Evolutionary conservation across 2,888 invertebrate species (phyloP).

Genomic region (Clostera curtula): DNA sequence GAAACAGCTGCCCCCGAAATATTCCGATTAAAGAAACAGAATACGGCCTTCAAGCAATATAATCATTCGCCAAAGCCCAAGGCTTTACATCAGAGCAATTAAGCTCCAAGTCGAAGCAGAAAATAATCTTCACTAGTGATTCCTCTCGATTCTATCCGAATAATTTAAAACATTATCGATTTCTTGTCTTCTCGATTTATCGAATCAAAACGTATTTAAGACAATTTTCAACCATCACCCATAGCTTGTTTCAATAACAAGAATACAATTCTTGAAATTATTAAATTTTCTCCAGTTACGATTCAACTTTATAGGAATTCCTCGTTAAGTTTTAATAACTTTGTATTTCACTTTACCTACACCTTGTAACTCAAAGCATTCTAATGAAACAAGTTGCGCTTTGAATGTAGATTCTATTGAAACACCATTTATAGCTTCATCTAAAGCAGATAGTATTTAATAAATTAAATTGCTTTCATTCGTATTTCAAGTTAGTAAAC

Average conservation of each 20-base stretch:
- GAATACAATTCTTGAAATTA: constrained; percentile 15
- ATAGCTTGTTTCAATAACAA: constrained; percentile 15
- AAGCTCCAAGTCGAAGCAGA: constrained; percentile 17
- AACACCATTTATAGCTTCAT: constrained; percentile 16
- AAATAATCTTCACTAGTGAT: constrained; percentile 20
- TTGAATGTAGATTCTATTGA: constrained; percentile 9
- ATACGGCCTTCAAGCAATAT: constrained; percentile 6
- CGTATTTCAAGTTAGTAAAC: too few relatives aligned
- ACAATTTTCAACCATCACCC: constrained; percentile 5
- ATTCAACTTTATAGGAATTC: constrained; percentile 14
- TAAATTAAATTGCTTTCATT: too few relatives aligned
- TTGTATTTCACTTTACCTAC: constrained; percentile 22
- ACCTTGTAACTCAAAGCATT: constrained; percentile 16
- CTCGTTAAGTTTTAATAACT: constrained; percentile 21
- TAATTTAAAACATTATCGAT: constrained; percentile 13
- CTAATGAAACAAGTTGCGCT: constrained; percentile 14
- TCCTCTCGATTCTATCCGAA: constrained; percentile 14
- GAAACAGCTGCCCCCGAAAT: constrained; percentile 29
- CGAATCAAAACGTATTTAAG: constrained; percentile 2
- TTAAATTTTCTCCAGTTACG: constrained; percentile 15
- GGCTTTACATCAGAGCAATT: constrained; percentile 19
- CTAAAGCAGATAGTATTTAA: constrained; percentile 11
- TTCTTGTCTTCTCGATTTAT: constrained; percentile 5
- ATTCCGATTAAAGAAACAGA: constrained; percentile 27
- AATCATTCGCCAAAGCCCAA: constrained; percentile 16